Percentiles rank a stretch among this genome's conserved stretches.
phyloP scores from a whole-genome alignment of 2,888 invertebrate species.

The Euproctis similis region DNA sequence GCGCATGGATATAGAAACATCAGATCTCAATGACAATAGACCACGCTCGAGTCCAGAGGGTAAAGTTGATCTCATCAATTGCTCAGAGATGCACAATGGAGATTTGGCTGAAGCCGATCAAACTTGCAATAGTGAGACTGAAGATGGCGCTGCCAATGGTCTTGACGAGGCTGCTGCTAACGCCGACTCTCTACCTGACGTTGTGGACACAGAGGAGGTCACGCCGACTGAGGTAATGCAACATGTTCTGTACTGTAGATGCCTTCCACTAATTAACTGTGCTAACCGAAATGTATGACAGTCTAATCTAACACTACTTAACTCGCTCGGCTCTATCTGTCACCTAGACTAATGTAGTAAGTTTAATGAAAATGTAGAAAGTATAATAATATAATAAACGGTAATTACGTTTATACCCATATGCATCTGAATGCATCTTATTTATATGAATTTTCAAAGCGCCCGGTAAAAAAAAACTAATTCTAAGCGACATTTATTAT shows the following conservation, averaged over 20 bases:
- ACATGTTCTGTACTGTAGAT: conserved; percentile 65
- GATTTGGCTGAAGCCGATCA: conserved; percentile 90
- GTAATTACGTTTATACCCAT: too few relatives aligned
- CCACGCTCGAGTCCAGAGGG: conserved; percentile 55
- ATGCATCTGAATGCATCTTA: too few relatives aligned
- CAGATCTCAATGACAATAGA: conserved; percentile 43
- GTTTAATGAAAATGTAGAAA: too few relatives aligned
- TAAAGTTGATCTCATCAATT: conserved; percentile 62
- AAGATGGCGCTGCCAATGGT: conserved; percentile 26
- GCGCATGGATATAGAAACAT: conserved; percentile 49
- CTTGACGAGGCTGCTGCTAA: conserved; percentile 35
- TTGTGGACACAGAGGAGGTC: conserved; percentile 67
- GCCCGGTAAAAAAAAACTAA: too few relatives aligned
- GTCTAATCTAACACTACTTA: conserved; percentile 5
- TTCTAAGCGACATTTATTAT: too few relatives aligned
- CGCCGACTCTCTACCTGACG: conserved; percentile 58
- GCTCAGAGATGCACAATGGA: conserved; percentile 78
- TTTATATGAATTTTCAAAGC: too few relatives aligned
- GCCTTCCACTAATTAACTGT: conserved; percentile 60
- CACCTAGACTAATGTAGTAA: too few relatives aligned
- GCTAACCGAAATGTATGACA: conserved; percentile 39
- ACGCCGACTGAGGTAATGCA: conserved; percentile 73
- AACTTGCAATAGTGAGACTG: conserved; percentile 70
- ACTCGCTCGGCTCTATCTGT: too few relatives aligned
- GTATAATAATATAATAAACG: too few relatives aligned